Evolutionary conservation across 2,113 vertebrate species (phyloP).

Genomic region (Spheniscus mendiculus): DNA sequence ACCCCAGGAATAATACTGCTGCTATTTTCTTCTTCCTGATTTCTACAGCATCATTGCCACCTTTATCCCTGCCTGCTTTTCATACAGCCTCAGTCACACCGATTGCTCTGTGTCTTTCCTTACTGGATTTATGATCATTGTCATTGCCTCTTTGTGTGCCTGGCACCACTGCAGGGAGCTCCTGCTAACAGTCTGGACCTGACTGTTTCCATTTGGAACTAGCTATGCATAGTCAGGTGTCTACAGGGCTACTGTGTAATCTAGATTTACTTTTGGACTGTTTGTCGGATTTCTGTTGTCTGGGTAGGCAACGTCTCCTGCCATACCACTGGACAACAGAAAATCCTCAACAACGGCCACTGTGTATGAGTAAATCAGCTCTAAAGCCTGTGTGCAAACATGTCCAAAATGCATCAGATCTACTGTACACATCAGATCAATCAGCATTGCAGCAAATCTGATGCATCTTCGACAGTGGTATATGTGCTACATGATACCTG

Average conservation of each 20-base stretch:
- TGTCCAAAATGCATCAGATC: not conserved
- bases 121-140: not conserved
- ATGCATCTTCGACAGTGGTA: not conserved
- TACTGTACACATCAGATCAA: not conserved
- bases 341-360: not conserved
- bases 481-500: not conserved
- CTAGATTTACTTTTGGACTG: not conserved
- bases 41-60: not conserved
- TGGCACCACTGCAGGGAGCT: not conserved
- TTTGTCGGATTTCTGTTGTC: not conserved
- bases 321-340: not conserved
- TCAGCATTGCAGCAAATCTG: not conserved
- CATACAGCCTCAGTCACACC: rapidly evolving
- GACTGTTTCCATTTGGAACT: not conserved
- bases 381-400: not conserved
- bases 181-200: not conserved
- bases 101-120: not conserved
- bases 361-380: not conserved
- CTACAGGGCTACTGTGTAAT: not conserved
- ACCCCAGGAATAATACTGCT: not conserved
- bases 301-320: not conserved
- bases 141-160: not conserved
- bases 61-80: not conserved
- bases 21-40: not conserved
- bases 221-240: not conserved